Evolutionary conservation across 2,113 vertebrate species (phyloP).

Genomic region (Zingel zingel): DNA sequence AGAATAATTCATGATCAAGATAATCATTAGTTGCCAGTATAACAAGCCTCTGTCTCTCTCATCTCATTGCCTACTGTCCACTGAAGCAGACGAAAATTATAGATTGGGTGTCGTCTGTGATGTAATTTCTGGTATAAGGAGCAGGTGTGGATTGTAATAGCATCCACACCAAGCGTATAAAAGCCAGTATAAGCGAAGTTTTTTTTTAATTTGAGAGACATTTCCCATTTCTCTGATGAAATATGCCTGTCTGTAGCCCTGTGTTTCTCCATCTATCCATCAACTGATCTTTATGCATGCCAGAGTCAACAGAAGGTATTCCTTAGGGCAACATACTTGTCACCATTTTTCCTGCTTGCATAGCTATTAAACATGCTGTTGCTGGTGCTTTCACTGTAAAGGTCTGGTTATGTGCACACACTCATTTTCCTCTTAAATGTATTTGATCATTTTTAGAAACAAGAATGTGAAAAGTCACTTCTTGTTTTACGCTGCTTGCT

Average conservation of each 20-base stretch:
- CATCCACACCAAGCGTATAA: not conserved
- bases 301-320: slow-evolving; percentile 55
- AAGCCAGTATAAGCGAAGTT: not conserved
- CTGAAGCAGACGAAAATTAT: slow-evolving; percentile 27
- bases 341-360: slow-evolving; percentile 37
- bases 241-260: slow-evolving; percentile 44
- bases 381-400: slow-evolving; percentile 27
- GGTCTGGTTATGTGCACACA: not conserved
- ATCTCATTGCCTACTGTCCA: not conserved
- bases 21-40: not conserved
- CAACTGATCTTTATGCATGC: slow-evolving; percentile 33
- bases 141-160: slow-evolving; percentile 67
- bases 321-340: slow-evolving; percentile 40
- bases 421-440: not conserved
- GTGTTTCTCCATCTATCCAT: slow-evolving; percentile 35
- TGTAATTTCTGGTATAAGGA: slow-evolving; percentile 50
- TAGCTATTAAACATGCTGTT: slow-evolving; percentile 43
- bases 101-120: slow-evolving; percentile 19
- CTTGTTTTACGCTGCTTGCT: not conserved
- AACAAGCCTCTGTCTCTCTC: not conserved
- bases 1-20: fast-evolving
- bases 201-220: slow-evolving; percentile 41
- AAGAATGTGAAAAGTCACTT: not conserved
- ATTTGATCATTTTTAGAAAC: not conserved
- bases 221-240: slow-evolving; percentile 51